Percentiles rank a stretch among this genome's conserved stretches.
Conservation (phyloP, 1,140 invertebrate genomes). For the Physella acuta region DNA sequence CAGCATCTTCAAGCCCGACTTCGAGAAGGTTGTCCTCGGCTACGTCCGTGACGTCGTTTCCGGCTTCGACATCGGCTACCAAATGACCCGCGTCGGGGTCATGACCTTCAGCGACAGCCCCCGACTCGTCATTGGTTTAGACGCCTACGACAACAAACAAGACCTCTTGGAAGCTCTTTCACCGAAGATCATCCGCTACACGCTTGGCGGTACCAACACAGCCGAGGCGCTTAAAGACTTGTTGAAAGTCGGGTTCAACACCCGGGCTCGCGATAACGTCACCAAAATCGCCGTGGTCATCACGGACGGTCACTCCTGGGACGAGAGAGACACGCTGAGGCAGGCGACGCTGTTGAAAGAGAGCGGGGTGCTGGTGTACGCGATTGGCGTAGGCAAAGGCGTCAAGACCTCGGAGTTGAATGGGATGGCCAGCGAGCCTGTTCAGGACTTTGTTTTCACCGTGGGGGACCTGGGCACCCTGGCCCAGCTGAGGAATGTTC, state of each 20-base stretch:
- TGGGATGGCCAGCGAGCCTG: slow-evolving; percentile 39
- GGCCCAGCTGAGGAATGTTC: slow-evolving; percentile 29
- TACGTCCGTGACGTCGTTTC: slow-evolving; percentile 39
- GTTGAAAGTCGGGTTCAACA: slow-evolving; percentile 14
- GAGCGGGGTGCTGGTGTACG: slow-evolving; percentile 45
- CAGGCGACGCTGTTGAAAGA: slow-evolving; percentile 34
- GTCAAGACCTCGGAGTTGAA: slow-evolving; percentile 40
- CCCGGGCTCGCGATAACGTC: slow-evolving; percentile 27
- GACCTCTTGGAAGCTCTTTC: slow-evolving; percentile 29
- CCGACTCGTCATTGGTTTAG: slow-evolving; percentile 30
- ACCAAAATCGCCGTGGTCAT: slow-evolving; percentile 45
- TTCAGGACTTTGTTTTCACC: slow-evolving; percentile 41
- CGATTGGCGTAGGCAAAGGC: slow-evolving; percentile 47
- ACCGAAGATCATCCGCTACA: slow-evolving; percentile 23
- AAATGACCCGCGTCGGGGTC: slow-evolving; percentile 36
- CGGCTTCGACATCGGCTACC: slow-evolving; percentile 32
- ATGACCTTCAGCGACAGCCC: slow-evolving; percentile 35
- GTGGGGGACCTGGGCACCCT: slow-evolving; percentile 39
- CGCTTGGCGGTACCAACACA: slow-evolving; percentile 30
- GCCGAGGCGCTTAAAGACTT: slow-evolving; percentile 29
- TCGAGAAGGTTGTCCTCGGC: slow-evolving; percentile 32
- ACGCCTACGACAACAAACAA: slow-evolving; percentile 24
- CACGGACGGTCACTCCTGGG: slow-evolving; percentile 46
- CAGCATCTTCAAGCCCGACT: slow-evolving; percentile 41
- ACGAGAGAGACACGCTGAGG: slow-evolving; percentile 33